Evolutionary conservation across 2,797 vertebrate species (phyloP).

Genomic region (Momotus momota): DNA sequence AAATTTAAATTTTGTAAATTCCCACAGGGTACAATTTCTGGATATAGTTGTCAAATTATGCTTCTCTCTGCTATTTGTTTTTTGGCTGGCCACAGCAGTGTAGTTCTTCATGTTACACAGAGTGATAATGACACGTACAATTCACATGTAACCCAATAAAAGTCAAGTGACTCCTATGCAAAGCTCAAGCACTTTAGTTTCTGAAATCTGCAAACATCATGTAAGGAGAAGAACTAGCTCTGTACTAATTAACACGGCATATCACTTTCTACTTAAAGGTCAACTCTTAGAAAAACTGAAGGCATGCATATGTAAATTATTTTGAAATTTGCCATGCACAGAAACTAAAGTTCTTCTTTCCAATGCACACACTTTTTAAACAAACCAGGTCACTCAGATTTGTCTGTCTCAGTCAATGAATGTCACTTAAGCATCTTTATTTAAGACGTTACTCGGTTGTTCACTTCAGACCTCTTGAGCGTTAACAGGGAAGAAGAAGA

Average conservation of each 20-base stretch:
- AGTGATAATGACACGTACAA: neutral
- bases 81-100: neutral
- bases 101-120: neutral
- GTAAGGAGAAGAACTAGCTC: neutral
- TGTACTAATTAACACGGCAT: neutral
- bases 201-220: neutral
- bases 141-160: neutral
- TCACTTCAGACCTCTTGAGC: neutral
- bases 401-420: neutral
- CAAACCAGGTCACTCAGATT: neutral
- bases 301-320: neutral
- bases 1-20: constrained; percentile 25
- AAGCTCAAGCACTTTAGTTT: neutral
- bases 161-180: neutral
- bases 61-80: neutral
- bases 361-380: neutral
- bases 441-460: neutral
- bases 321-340: neutral
- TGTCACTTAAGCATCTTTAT: neutral
- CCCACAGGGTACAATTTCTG: neutral
- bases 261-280: neutral
- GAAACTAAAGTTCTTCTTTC: neutral
- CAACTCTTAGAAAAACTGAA: neutral
- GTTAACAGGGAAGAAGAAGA: neutral
- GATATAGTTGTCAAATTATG: neutral